Base-by-base conservation (phyloP, 2,797 vertebrate species). In the Odontamblyopus rebecca region DNA sequence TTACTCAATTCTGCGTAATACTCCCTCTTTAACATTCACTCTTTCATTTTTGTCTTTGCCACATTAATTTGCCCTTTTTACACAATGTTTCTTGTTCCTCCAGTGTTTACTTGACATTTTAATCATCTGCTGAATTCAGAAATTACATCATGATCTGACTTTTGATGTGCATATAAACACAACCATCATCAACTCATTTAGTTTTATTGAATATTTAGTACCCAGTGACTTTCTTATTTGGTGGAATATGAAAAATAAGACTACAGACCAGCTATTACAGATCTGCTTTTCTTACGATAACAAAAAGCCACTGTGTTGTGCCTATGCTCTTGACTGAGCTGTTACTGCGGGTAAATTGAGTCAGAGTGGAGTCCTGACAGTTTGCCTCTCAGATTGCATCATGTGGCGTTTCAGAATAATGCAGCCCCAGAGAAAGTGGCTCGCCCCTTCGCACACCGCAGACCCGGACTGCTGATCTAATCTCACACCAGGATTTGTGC, bases 321-420 rank as follows among this genome's bases (percentile, higher is more conserved):
- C 19, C 61, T 63, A 8, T n/a, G 41, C 6, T 23, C 41, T 69
- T 18, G 4, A 71, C 56, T 16, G 38, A 23, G 19, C 54, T 15
- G 4, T 53, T 51, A 32, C 32, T 62, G 6, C 59, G 54, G 44
- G 6, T 51, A 60, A 16, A 50, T 67, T 73, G 8, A 54, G 59
- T 50, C 15, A 26, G 63, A 66, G 64, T 15, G 26, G 26, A 18
- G 63, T 27, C 11, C 44, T 48, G 44, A 50, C 64, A 66, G 66
- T 35, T 56, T 35, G 66, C 50, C 50, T 67, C 51, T 67, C 50
- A 53, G 50, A 67, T 67, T 54, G 51, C 50, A 54, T 68, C 51
- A 68, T 56, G 56, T 68, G 53, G 72, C 27, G 63, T 68, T 56
- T 68, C 66, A 68, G 66, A 56, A 68, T 68, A 68, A 68, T 67